These are phyloP conservation scores for Cheilosia impressa DNA, from an alignment of 2,888 invertebrate genomes.

Conservation along the genomic window DNA sequence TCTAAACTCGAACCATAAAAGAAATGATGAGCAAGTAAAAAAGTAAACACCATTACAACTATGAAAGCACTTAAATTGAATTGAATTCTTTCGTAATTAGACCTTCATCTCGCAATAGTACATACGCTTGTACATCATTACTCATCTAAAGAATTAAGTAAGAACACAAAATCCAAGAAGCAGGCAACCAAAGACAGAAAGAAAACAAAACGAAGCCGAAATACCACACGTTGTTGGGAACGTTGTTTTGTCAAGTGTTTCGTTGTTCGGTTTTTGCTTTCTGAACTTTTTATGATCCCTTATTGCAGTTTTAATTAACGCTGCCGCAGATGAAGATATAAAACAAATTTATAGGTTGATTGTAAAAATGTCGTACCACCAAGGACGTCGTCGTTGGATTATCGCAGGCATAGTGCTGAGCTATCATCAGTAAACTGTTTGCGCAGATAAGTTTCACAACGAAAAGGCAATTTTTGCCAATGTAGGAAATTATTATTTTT, in stretches of 20 bases:
- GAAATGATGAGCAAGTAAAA: background rate
- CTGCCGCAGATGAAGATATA: constrained; percentile 26
- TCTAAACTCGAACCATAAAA: background rate
- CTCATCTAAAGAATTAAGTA: constrained; percentile 28
- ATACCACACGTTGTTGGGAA: constrained; percentile 1
- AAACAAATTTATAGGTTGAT: constrained; percentile 1
- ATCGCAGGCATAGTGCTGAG: constrained; percentile 34
- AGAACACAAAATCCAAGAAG: background rate
- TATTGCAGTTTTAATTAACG: constrained; percentile 56
- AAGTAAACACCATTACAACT: background rate
- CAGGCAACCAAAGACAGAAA: background rate
- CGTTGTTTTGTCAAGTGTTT: constrained; percentile 16
- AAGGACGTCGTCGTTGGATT: constrained; percentile 44
- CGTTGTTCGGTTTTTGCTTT: background rate
- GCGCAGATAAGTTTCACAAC: constrained; percentile 28
- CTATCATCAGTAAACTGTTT: constrained; percentile 44
- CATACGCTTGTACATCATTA: constrained; percentile 15
- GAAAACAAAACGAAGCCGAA: too few species aligned
- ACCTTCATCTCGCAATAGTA: constrained; percentile 17
- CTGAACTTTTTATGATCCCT: constrained; percentile 45
- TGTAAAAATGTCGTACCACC: constrained; percentile 28
- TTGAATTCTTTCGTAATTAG: constrained; percentile 17
- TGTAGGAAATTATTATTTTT: background rate
- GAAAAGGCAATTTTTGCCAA: constrained; percentile 15
- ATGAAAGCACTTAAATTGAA: background rate